These are phyloP conservation scores for Poeciliopsis occidentalis DNA, from an alignment of 2,113 vertebrate genomes.

Conservation along the genomic window DNA sequence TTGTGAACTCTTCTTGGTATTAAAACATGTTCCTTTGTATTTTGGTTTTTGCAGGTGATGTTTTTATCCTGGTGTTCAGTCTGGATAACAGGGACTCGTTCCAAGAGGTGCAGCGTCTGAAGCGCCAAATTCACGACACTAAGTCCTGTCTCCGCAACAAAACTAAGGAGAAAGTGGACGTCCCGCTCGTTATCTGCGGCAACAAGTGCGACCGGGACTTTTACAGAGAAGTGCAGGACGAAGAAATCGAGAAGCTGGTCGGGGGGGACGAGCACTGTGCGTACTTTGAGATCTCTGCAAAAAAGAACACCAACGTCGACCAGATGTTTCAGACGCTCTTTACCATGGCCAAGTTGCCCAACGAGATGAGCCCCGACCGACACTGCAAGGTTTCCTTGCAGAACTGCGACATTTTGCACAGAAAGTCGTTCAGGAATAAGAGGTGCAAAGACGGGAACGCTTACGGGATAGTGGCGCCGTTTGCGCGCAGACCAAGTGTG, in stretches of 20 bases:
- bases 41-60: slow-evolving; percentile 83
- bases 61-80: slow-evolving; percentile 97
- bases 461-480: slow-evolving; percentile 92
- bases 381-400: slow-evolving; percentile 94
- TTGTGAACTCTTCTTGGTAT: background rate
- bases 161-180: slow-evolving; percentile 92
- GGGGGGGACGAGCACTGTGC: slow-evolving; percentile 86
- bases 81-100: slow-evolving; percentile 96
- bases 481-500: slow-evolving; percentile 92
- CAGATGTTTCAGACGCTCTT: slow-evolving; percentile 97
- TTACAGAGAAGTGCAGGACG: slow-evolving; percentile 86
- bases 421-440: slow-evolving; percentile 86
- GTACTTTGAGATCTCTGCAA: slow-evolving; percentile 96
- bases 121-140: slow-evolving; percentile 94
- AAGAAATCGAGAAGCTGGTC: slow-evolving; percentile 90
- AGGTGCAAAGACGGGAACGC: slow-evolving; percentile 90
- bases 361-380: slow-evolving; percentile 95
- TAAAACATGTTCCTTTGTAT: slow-evolving; percentile 28
- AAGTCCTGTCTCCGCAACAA: slow-evolving; percentile 96
- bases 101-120: slow-evolving; percentile 93
- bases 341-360: slow-evolving; percentile 92
- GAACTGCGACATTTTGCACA: slow-evolving; percentile 88
- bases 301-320: slow-evolving; percentile 94
- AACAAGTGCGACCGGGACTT: slow-evolving; percentile 95
- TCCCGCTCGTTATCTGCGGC: slow-evolving; percentile 95